Base-by-base conservation (phyloP, 2,113 vertebrate genomes). In the Carassius auratus region DNA sequence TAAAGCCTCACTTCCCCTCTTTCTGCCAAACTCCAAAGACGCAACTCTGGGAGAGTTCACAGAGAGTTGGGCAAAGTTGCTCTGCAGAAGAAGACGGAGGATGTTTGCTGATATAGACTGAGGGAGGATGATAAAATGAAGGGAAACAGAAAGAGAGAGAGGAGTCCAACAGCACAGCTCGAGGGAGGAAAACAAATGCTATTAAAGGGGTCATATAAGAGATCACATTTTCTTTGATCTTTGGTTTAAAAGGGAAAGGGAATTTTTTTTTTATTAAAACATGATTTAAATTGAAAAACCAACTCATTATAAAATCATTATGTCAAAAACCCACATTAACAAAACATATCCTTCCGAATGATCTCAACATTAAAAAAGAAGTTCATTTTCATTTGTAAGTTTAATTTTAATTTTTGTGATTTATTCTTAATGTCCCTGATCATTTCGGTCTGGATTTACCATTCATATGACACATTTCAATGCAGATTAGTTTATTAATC, bases 1-100 rank as follows among this genome's bases (percentile, higher is more conserved):
- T 73, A 87, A 84, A 78, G 81, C 52, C 55, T 45, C 36, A 21
- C 76, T 68, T 78, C 61, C 61, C 81, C 69, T 83, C 79, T 23
- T 76, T 36, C 45, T 73, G 66, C 30, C 52, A 71, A 74, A 81
- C 82, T 86, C 86, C 55, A 87, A 87, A 86, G 76, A 23, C 33
- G 26, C 66, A 73, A 76, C 69, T 82, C 71, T 52, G 45, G 15
- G 55, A 75, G 45, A 87, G 83, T 84, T 84, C 86, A 78, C 17
- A 76, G n/a, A 73, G 69, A 80, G 76, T 42, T 62, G 55, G 38
- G 42, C 38, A 64, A 84, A 89, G 59, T 59, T 14, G 38, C 66
- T 57, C 82, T 61, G 76, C 21, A 17, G 71, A 66, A 48, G 62
- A 62, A 19, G 42, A 69, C 19, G 4, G 79, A 42, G 76, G 45